These are phyloP conservation scores for Gerris lacustris DNA, from an alignment of 2,888 invertebrate genomes.

Conservation along the genomic window DNA sequence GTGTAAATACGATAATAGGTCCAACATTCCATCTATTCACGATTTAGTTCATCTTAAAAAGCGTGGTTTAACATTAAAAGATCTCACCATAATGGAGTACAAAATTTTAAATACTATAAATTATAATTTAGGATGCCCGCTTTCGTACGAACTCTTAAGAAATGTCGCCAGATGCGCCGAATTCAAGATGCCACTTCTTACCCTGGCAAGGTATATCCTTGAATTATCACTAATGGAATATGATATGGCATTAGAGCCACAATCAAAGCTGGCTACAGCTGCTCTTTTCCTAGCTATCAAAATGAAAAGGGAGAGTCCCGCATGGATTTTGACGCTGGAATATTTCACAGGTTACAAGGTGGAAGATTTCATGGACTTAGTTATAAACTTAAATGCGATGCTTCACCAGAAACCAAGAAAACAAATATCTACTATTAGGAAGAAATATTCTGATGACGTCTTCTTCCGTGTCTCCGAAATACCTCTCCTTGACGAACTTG, in stretches of 20 bases:
- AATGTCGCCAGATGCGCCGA: constrained; percentile 71
- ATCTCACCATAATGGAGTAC: constrained; percentile 83
- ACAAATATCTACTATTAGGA: constrained; percentile 70
- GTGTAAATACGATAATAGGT: constrained; percentile 85
- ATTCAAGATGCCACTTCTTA: constrained; percentile 80
- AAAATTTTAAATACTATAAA: constrained; percentile 67
- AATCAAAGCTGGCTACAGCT: constrained; percentile 84
- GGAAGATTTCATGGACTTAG: constrained; percentile 58
- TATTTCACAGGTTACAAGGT: constrained; percentile 71
- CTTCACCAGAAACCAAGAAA: constrained; percentile 65
- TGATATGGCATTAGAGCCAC: constrained; percentile 57
- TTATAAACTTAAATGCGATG: constrained; percentile 59
- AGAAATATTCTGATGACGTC: constrained; percentile 91
- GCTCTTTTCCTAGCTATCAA: constrained; percentile 73
- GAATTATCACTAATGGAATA: constrained; percentile 91
- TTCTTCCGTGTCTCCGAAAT: too few species aligned
- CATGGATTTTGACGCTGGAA: constrained; percentile 61
- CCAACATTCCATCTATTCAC: constrained; percentile 79
- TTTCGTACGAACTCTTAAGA: too few species aligned
- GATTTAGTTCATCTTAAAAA: constrained; percentile 96
- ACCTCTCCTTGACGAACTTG: too few species aligned
- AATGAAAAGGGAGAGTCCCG: constrained; percentile 65
- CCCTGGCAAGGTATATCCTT: constrained; percentile 84
- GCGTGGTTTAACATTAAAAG: constrained; percentile 74
- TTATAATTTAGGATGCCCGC: constrained; percentile 88